These are phyloP conservation scores for Nylanderia fulva DNA, from an alignment of 1,140 invertebrate genomes.

Conservation along the genomic window DNA sequence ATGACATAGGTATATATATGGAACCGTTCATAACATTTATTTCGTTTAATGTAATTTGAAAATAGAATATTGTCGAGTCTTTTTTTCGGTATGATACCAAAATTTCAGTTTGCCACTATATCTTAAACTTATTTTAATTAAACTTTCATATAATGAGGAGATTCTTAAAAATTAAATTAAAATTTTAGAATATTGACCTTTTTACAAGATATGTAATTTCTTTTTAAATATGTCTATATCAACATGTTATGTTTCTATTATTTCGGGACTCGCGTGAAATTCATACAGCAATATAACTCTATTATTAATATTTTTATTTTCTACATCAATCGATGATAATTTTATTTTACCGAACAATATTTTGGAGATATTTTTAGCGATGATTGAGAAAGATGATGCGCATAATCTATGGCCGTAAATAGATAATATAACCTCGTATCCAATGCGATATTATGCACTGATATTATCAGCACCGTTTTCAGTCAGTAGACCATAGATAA, in stretches of 20 bases:
- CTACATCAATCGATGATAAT: background rate
- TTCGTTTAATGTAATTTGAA: background rate
- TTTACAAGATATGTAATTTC: no score
- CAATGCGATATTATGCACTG: constrained; percentile 24
- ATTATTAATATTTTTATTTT: constrained; percentile 9
- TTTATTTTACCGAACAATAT: constrained; percentile 35
- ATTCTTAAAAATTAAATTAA: no score
- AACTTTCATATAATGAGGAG: no score
- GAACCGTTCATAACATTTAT: background rate
- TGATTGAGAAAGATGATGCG: constrained; percentile 1
- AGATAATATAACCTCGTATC: constrained; percentile 41
- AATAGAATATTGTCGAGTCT: background rate
- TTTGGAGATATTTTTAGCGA: constrained; percentile 28
- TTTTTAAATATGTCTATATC: no score
- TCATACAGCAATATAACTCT: background rate
- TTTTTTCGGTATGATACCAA: background rate
- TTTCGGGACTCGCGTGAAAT: background rate
- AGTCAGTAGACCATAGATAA: background rate
- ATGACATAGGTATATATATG: constrained; percentile 5
- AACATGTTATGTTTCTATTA: no score
- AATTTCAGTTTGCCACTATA: background rate
- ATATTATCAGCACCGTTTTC: constrained; percentile 23
- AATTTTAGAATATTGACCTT: no score
- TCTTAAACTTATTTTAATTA: constrained; percentile 2
- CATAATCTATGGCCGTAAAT: constrained; percentile 56